These are phyloP conservation scores for Ianthella basta DNA, from an alignment of 37 sponge, comb jelly and placozoan species.

Conservation along the genomic window DNA sequence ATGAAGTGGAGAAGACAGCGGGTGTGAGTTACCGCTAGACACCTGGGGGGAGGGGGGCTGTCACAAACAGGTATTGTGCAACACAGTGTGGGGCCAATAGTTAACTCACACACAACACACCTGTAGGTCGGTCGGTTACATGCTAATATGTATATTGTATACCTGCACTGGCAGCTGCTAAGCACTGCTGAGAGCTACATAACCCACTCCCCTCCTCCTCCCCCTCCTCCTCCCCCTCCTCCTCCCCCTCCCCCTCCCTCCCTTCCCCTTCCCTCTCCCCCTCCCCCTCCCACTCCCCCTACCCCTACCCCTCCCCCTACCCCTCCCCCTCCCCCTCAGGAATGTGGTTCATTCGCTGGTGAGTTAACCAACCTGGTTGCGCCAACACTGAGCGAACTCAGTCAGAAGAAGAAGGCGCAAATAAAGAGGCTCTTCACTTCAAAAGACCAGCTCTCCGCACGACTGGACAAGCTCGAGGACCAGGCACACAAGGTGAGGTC, in stretches of 20 bases:
- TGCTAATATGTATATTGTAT: too few species aligned
- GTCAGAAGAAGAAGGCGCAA: constrained; percentile 12
- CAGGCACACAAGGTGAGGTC: constrained; percentile 41
- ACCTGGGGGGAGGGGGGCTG: too few species aligned
- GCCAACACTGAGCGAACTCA: not conserved
- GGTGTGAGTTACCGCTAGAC: not conserved
- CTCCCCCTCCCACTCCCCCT: not conserved
- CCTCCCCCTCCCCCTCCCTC: too few species aligned
- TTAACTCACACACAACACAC: too few species aligned
- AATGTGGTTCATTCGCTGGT: not conserved
- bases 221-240: too few species aligned
- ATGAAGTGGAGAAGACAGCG: not conserved
- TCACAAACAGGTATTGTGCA: too few species aligned
- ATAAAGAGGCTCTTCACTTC: constrained; percentile 51
- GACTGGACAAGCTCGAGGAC: constrained; percentile 67
- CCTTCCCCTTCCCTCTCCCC: not conserved
- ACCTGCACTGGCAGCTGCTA: too few species aligned
- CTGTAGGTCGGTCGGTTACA: too few species aligned
- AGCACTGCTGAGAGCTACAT: too few species aligned
- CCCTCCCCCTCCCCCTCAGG: not conserved
- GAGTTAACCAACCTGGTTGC: not conserved
- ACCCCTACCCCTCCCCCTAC: not conserved
- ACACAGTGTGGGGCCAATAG: too few species aligned
- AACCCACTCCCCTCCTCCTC: too few species aligned
- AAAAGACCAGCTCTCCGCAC: constrained; percentile 45